These are phyloP conservation scores for Xylota sylvarum DNA, from an alignment of 2,888 invertebrate species.

Conservation along the genomic window DNA sequence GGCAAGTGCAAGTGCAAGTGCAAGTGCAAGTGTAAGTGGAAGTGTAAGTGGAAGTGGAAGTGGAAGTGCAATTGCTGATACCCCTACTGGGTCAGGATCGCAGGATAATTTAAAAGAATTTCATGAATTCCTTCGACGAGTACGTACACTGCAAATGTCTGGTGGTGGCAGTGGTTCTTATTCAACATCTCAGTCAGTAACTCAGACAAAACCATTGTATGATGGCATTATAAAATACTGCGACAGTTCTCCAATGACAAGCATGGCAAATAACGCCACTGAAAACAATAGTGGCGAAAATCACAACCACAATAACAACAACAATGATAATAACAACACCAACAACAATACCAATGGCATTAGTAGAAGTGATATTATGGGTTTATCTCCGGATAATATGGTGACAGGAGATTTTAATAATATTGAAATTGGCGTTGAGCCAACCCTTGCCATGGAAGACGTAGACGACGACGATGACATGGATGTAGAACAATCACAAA, in stretches of 20 bases:
- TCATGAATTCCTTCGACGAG: slow-evolving; percentile 80
- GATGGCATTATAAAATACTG: slow-evolving; percentile 10
- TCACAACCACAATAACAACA: slow-evolving; percentile 7
- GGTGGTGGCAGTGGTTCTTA: not conserved
- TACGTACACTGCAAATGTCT: slow-evolving; percentile 81
- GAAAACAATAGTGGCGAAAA: too few species aligned
- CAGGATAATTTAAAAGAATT: slow-evolving; percentile 79
- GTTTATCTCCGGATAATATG: not conserved
- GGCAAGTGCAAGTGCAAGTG: too few species aligned
- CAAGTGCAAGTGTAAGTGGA: too few species aligned
- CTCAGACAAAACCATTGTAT: not conserved
- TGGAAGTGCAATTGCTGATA: not conserved
- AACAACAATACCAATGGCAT: not conserved
- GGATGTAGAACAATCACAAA: slow-evolving; percentile 36
- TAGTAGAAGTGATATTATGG: not conserved
- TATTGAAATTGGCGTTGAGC: slow-evolving; percentile 81
- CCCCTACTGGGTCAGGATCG: slow-evolving; percentile 33
- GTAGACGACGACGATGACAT: slow-evolving; percentile 33
- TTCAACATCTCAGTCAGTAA: slow-evolving; percentile 10
- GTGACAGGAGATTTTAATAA: slow-evolving; percentile 41
- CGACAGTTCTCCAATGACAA: not conserved
- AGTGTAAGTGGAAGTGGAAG: too few species aligned
- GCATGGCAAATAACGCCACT: not conserved
- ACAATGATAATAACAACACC: not conserved
- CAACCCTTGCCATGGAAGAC: slow-evolving; percentile 78